A percentile compares a stretch with the other conserved stretches of the same genome.
phyloP scores from a whole-genome alignment of 1,140 invertebrate species.

The Cydia fagiglandana region DNA sequence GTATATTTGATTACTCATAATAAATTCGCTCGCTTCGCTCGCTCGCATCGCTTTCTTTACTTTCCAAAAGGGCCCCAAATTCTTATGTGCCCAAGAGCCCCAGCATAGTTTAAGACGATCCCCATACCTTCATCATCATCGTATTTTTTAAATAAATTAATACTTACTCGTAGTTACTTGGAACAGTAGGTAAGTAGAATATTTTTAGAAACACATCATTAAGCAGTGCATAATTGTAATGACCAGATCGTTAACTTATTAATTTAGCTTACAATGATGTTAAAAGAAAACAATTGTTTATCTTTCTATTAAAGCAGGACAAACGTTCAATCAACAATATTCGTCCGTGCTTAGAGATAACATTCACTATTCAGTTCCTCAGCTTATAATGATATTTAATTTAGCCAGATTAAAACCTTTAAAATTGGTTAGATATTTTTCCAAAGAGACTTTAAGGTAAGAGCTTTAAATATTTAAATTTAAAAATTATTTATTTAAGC shows the following conservation, averaged over 20 bases:
- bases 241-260: not conserved
- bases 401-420: not conserved
- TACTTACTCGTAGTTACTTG: not conserved
- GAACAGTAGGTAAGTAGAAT: not conserved
- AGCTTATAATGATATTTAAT: not conserved
- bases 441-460: not conserved
- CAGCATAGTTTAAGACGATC: too few relatives aligned
- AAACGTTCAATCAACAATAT: not conserved
- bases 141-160: too few relatives aligned
- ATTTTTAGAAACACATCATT: not conserved
- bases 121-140: too few relatives aligned
- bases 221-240: not conserved
- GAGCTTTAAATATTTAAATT: not conserved
- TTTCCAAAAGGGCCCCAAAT: too few relatives aligned
- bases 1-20: too few relatives aligned
- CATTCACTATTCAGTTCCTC: not conserved
- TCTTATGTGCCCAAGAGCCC: too few relatives aligned
- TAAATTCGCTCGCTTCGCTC: too few relatives aligned
- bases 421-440: not conserved
- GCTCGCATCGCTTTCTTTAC: too few relatives aligned
- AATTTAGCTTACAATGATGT: not conserved
- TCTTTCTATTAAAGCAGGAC: not conserved
- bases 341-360: not conserved
- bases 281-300: constrained; percentile 11
- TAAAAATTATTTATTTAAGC: too few relatives aligned